Base-by-base conservation (phyloP, 2,888 invertebrate species). In the Lithosia quadra region DNA sequence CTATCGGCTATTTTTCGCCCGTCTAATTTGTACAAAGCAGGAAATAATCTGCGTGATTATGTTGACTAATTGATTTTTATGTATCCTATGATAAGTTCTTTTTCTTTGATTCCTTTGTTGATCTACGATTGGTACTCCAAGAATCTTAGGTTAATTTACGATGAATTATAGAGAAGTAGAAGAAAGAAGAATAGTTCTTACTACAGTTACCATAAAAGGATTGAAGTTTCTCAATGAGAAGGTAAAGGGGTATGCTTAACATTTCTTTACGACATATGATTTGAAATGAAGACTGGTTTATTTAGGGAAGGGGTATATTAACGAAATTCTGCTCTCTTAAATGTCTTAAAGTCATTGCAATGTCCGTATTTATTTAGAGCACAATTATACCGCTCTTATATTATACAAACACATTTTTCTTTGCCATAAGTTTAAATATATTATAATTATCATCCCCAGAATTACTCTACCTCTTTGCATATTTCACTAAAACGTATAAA, bases 1-100 rank as follows among this genome's bases (percentile, higher is more conserved):
- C 67, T 77, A 79, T 77, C 63, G 65, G 73, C 61, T 70, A 73
- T 71, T 70, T 57, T n/a, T 68, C 18, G 33, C 39, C 69, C 15
- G 18, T n/a, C 68, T 68, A 67, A 63, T 33, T 63, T 61, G 36
- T 57, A 34, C 55, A 59, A 63, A 64, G 55, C 11, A 55, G 62
- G 63, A 62, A 74, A 68, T 71, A 36, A 70, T 67, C 55, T 49
- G 33, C 11, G 60, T 63, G 43, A 71, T 76, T 59, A 66, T 65
- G 67, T 74, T 61, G 36, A 60, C 39, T 61, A 65, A 57, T 65
- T 65, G 61, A 67, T 33, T 61, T 15, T 55, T 28, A 13, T 65
- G 36, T 21, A 8, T 49, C 49, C 22, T 60, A 60, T 36, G 0
- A 60, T 21, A 21, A 36, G 36, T 36, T 36, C 22, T 22, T 5